phyloP scores from a whole-genome alignment of 2,888 invertebrate genomes.

The Lamellibrachia satsuma region DNA sequence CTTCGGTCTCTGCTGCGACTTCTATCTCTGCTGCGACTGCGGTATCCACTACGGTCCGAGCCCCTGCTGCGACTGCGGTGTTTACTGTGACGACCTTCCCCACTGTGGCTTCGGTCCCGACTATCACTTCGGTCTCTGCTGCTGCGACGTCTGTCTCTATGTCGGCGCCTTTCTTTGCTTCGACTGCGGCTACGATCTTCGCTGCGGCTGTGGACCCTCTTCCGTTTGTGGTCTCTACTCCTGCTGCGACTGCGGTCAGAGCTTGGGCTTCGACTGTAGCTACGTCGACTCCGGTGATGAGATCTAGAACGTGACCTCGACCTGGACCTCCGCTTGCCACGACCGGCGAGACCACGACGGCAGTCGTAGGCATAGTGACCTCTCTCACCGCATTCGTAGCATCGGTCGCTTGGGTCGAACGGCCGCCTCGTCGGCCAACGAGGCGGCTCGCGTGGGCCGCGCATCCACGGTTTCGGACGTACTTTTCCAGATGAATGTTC shows the following conservation, averaged over 20 bases:
- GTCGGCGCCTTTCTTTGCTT: not conserved
- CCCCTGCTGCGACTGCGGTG: not conserved
- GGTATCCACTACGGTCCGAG: not conserved
- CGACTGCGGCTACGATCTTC: not conserved
- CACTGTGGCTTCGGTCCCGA: not conserved
- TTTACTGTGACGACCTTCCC: not conserved
- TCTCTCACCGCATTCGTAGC: slow-evolving; percentile 92
- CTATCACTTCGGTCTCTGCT: slow-evolving; percentile 13
- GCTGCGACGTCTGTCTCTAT: not conserved
- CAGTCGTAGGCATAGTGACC: slow-evolving; percentile 95
- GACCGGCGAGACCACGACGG: slow-evolving; percentile 44
- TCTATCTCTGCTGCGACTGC: not conserved
- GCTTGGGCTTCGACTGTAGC: slow-evolving; percentile 14
- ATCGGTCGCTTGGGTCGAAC: slow-evolving; percentile 89
- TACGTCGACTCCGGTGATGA: not conserved
- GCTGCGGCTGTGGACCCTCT: not conserved
- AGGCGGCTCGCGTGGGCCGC: slow-evolving; percentile 31
- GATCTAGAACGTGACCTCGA: not conserved
- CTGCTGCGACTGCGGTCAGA: slow-evolving; percentile 7
- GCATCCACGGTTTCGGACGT: slow-evolving; percentile 38
- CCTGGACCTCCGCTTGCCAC: slow-evolving; percentile 23
- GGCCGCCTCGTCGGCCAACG: slow-evolving; percentile 67
- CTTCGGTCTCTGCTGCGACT: not conserved
- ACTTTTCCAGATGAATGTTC: slow-evolving; percentile 88
- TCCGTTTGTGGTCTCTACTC: not conserved